Evolutionary conservation across 2,113 vertebrate species (phyloP), one percentile per base, ranked within the genome.

Genomic region (Guaruba guarouba): DNA sequence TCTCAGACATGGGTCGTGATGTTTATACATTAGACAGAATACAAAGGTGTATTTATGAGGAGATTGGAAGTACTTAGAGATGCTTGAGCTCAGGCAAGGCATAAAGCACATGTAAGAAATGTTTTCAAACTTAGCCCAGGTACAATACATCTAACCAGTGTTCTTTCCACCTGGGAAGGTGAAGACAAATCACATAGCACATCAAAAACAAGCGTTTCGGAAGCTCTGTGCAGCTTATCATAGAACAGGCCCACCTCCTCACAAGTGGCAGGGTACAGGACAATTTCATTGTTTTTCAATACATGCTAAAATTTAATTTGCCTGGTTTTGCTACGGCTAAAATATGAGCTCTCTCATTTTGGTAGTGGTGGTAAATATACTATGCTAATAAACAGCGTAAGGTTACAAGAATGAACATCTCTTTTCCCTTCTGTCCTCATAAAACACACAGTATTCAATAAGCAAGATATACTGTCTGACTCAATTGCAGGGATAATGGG

Each of bases 1-100:
- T 98, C 98, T 98, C 97, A 98, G 98, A 98, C 97, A 97, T 92
- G 75, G 94, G 96, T 97, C 93, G 91, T 98, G 98, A 97, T 98
- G 96, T 98, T 97, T 97, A 97, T 96, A 82, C 74, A 86, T 96
- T 91, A 97, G 78, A 94, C 93, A 96, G 95, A 97, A 98, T 97
- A 98, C 97, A 98, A 98, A 97, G 96, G 96, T 95, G 96, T 97
- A 97, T 97, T 98, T 98, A 97, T 97, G 96, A 98, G 93, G 67
- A 88, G 92, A 95, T 84, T 57, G 88, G 87, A 96, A 96, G 95
- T 23, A 92, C 91, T 96, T 80, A 86, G 90, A 97, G 96, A 97
- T 95, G 86, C 82, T 92, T 79, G 93, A 88, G 84, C 61, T 31
- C 62, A 66, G 84, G 90, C 76, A 88, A 89, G 66, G 61, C 73